Conservation (phyloP, 2,113 vertebrate species). For the pig (Sus scrofa) region T2T-Sscrofa CM000818.6:44685501-44686000, state of each 20-base stretch:
- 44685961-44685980: background rate
- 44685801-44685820: background rate
- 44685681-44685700: conserved; percentile 41
- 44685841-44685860: background rate
- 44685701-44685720: conserved; percentile 19
- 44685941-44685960: rapidly evolving
- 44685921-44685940: too few relatives aligned
- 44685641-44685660: conserved; percentile 42
- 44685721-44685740: conserved; percentile 37
- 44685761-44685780: conserved; percentile 49
- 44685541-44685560: conserved; percentile 55
- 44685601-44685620: conserved; percentile 55
- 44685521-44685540: conserved; percentile 73
- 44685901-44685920: background rate
- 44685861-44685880: too few relatives aligned
- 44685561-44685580: conserved; percentile 51
- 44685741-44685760: conserved; percentile 16
- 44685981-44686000: background rate
- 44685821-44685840: background rate
- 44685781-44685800: conserved; percentile 19
- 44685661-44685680: background rate
- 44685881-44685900: too few relatives aligned
- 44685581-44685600: conserved; percentile 70
- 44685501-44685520: conserved; percentile 56
- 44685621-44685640: conserved; percentile 63